Percentiles rank a stretch among this genome's conserved stretches.
These are phyloP conservation scores for Ormyrus labotus DNA, from an alignment of 2,888 invertebrate genomes.

Conservation along the genomic window DNA sequence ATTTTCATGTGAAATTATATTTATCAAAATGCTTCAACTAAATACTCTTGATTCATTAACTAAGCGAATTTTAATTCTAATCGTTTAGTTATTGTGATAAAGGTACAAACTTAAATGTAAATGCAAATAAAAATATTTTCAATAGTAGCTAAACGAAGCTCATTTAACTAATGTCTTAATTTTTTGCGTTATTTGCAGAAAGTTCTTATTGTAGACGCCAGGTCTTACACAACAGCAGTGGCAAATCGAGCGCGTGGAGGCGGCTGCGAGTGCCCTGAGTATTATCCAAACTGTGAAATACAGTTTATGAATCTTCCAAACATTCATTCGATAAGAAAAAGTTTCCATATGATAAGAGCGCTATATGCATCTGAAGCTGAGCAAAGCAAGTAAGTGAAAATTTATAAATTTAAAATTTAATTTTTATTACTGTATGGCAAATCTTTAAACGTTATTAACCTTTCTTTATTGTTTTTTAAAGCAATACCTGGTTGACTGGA, in stretches of 20 bases:
- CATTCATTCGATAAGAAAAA: constrained; percentile 95
- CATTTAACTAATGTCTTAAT: constrained; percentile 22
- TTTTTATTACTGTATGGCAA: too few species aligned
- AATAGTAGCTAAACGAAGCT: background rate
- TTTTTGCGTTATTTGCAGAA: constrained; percentile 73
- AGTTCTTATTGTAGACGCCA: constrained; percentile 94
- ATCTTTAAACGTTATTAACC: too few species aligned
- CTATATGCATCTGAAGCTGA: constrained; percentile 88
- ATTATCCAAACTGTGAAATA: constrained; percentile 96
- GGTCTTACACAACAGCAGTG: constrained; percentile 96
- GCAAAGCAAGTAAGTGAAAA: constrained; percentile 83
- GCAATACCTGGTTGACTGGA: constrained; percentile 85
- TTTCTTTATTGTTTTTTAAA: background rate
- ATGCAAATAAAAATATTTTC: background rate
- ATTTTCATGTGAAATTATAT: constrained; percentile 5
- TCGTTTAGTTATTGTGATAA: too few species aligned
- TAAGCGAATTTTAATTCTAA: too few species aligned
- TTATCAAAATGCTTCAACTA: background rate
- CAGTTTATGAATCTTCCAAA: constrained; percentile 98
- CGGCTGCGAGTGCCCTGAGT: constrained; percentile 96
- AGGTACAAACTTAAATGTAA: background rate
- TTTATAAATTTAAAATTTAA: background rate
- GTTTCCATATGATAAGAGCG: constrained; percentile 91
- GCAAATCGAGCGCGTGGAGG: constrained; percentile 98
- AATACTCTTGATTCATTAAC: too few species aligned